Evolutionary conservation across 2,797 vertebrate species (phyloP).

Genomic region (Periophthalmus magnuspinnatus): DNA sequence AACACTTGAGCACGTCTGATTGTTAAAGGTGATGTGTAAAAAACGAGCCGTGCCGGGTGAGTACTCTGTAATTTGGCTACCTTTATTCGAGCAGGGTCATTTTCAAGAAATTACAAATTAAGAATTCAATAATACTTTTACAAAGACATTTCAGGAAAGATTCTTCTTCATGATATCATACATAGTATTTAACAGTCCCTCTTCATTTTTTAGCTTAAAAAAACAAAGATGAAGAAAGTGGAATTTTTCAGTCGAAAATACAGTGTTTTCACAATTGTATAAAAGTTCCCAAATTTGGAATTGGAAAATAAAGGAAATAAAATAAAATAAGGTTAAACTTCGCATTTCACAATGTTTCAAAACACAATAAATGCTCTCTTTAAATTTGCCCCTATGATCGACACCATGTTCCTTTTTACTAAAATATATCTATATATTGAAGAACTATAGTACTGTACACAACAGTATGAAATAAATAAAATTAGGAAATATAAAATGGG

Average conservation of each 20-base stretch:
- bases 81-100: constrained; percentile 99
- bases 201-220: constrained; percentile 96
- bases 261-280: constrained; percentile 99
- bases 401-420: constrained; percentile 99
- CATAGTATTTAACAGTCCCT: constrained; percentile 99
- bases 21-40: constrained; percentile 15
- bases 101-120: constrained; percentile 99
- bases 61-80: constrained; percentile 95
- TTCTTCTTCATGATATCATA: constrained; percentile 98
- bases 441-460: constrained; percentile 99
- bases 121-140: constrained; percentile 99
- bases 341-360: constrained; percentile 99
- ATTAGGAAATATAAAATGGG: constrained; percentile 99
- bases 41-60: constrained; percentile 52
- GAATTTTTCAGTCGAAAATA: constrained; percentile 99
- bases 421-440: constrained; percentile 99
- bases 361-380: constrained; percentile 99
- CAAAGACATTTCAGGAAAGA: constrained; percentile 99
- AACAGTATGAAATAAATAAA: constrained; percentile 99
- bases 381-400: constrained; percentile 99
- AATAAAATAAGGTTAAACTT: constrained; percentile 99
- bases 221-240: constrained; percentile 98
- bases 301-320: constrained; percentile 92
- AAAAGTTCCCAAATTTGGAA: constrained; percentile 99
- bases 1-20: too few relatives aligned